Evolutionary conservation across 2,888 invertebrate genomes (phyloP).

Genomic region (Andricus curvator): DNA sequence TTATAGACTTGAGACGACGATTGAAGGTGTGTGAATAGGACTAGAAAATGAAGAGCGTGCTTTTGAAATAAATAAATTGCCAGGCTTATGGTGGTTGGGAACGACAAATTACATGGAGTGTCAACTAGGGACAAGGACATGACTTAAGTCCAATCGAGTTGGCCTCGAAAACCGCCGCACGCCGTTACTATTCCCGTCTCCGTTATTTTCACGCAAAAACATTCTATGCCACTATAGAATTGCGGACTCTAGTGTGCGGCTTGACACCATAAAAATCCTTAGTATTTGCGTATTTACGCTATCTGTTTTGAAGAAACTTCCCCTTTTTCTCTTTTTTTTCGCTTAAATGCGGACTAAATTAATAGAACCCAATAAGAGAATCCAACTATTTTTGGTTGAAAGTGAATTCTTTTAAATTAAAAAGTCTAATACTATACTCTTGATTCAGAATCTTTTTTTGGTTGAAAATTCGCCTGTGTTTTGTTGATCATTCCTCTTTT

Average conservation of each 20-base stretch:
- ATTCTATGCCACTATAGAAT: background rate
- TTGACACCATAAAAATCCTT: slow-evolving; percentile 9
- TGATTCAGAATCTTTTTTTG: too few species aligned
- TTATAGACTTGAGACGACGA: background rate
- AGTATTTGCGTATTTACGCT: background rate
- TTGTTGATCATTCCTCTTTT: too few species aligned
- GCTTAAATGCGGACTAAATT: too few species aligned
- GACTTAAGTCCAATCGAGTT: slow-evolving; percentile 26
- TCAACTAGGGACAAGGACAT: slow-evolving; percentile 29
- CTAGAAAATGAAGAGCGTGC: slow-evolving; percentile 17
- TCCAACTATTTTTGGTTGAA: too few species aligned
- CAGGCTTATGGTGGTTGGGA: background rate
- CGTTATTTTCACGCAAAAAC: slow-evolving; percentile 21
- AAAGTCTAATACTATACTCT: too few species aligned
- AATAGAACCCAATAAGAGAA: too few species aligned
- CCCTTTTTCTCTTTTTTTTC: too few species aligned
- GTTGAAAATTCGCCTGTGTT: too few species aligned
- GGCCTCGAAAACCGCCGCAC: background rate
- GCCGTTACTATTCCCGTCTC: slow-evolving; percentile 34
- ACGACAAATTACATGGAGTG: slow-evolving; percentile 24
- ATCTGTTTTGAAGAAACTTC: too few species aligned
- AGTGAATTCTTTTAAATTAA: too few species aligned
- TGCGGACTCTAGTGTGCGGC: background rate
- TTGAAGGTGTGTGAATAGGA: slow-evolving; percentile 19
- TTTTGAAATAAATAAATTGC: slow-evolving; percentile 19